Percentiles rank a stretch among this genome's conserved stretches.
phyloP scores from a whole-genome alignment of 1,140 invertebrate genomes.

The Dreissena polymorpha region DNA sequence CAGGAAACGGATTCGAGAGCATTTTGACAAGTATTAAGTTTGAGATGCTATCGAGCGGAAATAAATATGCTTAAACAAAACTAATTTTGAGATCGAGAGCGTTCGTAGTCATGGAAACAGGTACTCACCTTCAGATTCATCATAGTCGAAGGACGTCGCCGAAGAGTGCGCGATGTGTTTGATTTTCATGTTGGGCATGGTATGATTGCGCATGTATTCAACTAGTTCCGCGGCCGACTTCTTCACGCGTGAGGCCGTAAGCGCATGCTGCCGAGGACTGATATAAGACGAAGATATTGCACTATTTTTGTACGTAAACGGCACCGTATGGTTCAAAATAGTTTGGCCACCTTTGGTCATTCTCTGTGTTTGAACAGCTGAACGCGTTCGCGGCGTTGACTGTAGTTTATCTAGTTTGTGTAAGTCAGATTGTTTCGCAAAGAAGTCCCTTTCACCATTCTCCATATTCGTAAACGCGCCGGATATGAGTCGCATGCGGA shows the following conservation, averaged over 20 bases:
- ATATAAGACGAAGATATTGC: conserved; percentile 42
- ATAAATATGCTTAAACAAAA: too few species aligned
- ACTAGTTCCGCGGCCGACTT: conserved; percentile 6
- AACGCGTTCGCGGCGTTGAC: too few species aligned
- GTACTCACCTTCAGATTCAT: conserved; percentile 41
- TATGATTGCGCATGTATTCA: conserved; percentile 10
- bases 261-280: conserved; percentile 41
- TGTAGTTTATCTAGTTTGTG: too few species aligned
- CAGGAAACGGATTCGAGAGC: too few species aligned
- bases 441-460: conserved; percentile 31
- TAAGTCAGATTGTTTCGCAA: background rate
- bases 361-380: too few species aligned
- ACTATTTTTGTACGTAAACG: conserved; percentile 46
- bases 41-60: too few species aligned
- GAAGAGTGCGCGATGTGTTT: background rate
- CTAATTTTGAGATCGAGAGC: too few species aligned
- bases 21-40: too few species aligned
- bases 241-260: background rate
- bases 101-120: too few species aligned
- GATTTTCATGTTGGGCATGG: background rate
- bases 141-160: conserved; percentile 25
- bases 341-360: background rate
- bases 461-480: conserved; percentile 27
- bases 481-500: conserved; percentile 36
- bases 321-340: conserved; percentile 8